Base-by-base conservation (phyloP, 2,797 vertebrate species). In the Cheirogaleus major region DNA sequence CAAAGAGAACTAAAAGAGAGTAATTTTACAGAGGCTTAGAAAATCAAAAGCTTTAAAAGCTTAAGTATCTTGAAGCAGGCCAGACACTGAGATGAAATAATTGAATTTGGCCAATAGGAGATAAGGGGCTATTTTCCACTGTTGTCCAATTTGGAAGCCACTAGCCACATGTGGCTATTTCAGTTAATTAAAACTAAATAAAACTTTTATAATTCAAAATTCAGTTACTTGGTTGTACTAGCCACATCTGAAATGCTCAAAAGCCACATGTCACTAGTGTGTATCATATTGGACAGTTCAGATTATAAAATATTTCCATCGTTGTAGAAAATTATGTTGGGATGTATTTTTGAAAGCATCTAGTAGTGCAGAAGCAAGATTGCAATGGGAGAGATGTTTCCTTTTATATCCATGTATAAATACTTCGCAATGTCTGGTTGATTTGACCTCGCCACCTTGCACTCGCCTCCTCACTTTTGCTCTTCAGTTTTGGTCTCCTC, bases 11-110 rank as follows among this genome's bases (percentile, higher is more conserved):
- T 61, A 69, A 75, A 65, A 89, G 61, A 55, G 4, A 55, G 4
- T 25, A 22, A 25, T 79, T 92, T 75, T 50, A 73, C 13, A 23
- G 18, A 92, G 9, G 7, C 43, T 63, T 92, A 69, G 38, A 52
- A 90, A 63, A 35, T 61, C 0, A 59, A 50, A 88, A 75, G 12
- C 50, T 96, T 92, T 73, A 75, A 82, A 96, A 92, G n/a, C 45
- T 75, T 85, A 20, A 70, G 15, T 41, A 57, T 30, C 61, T 83
- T 89, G 14, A 90, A 79, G 63, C 3, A 89, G 27, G 4, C 7
- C 61, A 63, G n/a, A 78, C 45, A 82, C 6, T 38, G 45, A 89
- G 43, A 43, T 76, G 12, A 97, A 78, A 48, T 73, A 65, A 69
- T 7, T 76, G 38, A 94, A 82, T 67, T 63, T 82, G 27, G 43